phyloP scores from a whole-genome alignment of 2,113 vertebrate genomes.

The Anthoscopus minutus region DNA sequence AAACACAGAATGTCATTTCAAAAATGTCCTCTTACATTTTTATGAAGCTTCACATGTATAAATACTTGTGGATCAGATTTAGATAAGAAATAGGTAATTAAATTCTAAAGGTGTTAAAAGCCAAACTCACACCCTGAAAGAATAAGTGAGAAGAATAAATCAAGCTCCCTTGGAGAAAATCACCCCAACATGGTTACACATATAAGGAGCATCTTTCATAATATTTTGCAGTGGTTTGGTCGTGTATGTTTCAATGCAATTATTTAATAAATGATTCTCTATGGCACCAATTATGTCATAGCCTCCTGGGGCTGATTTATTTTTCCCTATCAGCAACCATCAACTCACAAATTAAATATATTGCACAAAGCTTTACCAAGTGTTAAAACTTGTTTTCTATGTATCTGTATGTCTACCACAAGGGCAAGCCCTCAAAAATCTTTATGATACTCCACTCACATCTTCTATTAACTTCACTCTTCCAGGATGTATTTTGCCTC shows the following conservation, averaged over 20 bases:
- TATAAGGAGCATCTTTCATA: background rate
- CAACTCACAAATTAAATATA: background rate
- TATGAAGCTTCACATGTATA: background rate
- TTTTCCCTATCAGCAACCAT: background rate
- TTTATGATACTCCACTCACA: background rate
- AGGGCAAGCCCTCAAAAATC: background rate
- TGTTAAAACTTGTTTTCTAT: background rate
- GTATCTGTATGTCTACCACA: background rate
- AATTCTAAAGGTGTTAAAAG: background rate
- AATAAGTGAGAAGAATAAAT: background rate
- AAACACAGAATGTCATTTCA: background rate
- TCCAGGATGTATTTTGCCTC: background rate
- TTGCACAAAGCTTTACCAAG: background rate
- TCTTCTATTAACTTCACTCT: background rate
- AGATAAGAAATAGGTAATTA: background rate
- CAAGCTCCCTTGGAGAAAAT: background rate
- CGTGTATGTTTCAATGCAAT: background rate
- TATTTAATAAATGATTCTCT: background rate
- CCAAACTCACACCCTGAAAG: background rate
- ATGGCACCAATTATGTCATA: background rate
- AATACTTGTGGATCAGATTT: background rate
- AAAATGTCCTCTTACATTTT: background rate
- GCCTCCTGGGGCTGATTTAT: background rate
- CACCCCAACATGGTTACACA: background rate
- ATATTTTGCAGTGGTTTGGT: background rate